Evolutionary conservation across 2,888 invertebrate species (phyloP).

Genomic region (Plutella xylostella): DNA sequence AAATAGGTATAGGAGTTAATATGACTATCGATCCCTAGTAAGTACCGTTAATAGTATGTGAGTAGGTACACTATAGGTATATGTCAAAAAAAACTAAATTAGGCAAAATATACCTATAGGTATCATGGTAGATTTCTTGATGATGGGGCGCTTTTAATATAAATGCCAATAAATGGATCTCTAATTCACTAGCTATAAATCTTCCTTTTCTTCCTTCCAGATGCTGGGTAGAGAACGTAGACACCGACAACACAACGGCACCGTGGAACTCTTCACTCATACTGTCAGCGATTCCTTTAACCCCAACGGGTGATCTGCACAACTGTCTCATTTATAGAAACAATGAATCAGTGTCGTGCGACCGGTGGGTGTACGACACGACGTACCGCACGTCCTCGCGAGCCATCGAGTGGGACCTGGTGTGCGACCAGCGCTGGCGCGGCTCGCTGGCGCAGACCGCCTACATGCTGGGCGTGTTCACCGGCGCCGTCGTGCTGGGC

Average conservation of each 20-base stretch:
- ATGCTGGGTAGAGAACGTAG: constrained; percentile 72
- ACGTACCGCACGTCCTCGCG: constrained; percentile 80
- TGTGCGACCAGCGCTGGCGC: constrained; percentile 85
- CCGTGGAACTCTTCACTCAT: constrained; percentile 70
- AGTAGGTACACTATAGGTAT: too few relatives aligned
- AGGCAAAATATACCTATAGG: too few relatives aligned
- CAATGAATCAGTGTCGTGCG: constrained; percentile 41
- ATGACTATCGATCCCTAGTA: too few relatives aligned
- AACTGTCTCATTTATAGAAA: constrained; percentile 70
- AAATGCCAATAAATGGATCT: too few relatives aligned
- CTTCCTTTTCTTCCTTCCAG: constrained; percentile 58
- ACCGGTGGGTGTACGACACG: constrained; percentile 77
- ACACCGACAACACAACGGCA: constrained; percentile 62
- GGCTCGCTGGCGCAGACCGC: constrained; percentile 81
- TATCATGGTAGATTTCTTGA: too few relatives aligned
- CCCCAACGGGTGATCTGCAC: constrained; percentile 63
- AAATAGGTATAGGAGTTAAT: too few relatives aligned
- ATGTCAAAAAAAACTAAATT: too few relatives aligned
- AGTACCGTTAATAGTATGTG: too few relatives aligned
- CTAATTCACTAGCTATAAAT: too few relatives aligned
- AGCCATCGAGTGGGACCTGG: constrained; percentile 85
- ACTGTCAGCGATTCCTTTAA: constrained; percentile 68
- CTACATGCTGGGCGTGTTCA: constrained; percentile 89
- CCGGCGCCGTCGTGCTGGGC: constrained; percentile 84
- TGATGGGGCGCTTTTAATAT: too few relatives aligned